A percentile compares a stretch with the other conserved stretches of the same genome.
phyloP scores from a whole-genome alignment of 2,888 invertebrate genomes.

The Parasteatoda lunata region DNA sequence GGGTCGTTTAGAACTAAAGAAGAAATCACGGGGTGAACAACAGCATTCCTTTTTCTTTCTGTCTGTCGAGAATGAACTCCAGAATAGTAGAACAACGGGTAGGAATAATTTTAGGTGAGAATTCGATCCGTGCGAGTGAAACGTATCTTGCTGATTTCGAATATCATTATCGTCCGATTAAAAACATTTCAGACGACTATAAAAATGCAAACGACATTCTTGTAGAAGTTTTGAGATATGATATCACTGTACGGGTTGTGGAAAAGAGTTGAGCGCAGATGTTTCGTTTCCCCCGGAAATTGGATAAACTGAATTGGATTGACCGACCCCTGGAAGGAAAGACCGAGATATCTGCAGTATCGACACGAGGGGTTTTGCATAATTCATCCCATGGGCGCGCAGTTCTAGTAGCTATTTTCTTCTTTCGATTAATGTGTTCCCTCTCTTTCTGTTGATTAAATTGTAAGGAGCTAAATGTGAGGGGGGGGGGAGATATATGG shows the following conservation, averaged over 20 bases:
- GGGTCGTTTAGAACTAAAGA: background rate
- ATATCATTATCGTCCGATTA: no score
- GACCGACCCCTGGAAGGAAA: slow-evolving; percentile 34
- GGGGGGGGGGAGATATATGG: background rate
- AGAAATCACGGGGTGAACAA: background rate
- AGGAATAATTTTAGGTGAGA: no score
- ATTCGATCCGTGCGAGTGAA: no score
- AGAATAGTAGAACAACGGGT: no score
- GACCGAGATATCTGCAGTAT: slow-evolving; percentile 26
- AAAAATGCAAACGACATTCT: background rate
- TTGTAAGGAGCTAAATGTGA: background rate
- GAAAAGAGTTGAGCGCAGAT: slow-evolving; percentile 22
- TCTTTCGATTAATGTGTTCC: slow-evolving; percentile 13
- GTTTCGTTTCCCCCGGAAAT: slow-evolving; percentile 31
- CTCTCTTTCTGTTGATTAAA: background rate
- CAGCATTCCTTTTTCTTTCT: background rate
- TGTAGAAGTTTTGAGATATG: background rate
- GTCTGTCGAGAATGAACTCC: background rate
- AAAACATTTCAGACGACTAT: no score
- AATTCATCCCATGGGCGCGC: slow-evolving; percentile 34
- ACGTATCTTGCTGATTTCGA: no score
- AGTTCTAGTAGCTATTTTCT: background rate
- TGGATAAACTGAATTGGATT: slow-evolving; percentile 42
- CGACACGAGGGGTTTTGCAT: slow-evolving; percentile 31
- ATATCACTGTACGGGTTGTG: background rate